Percentiles rank a stretch among this genome's conserved stretches.
Evolutionary conservation across 2,797 vertebrate genomes (phyloP).

Genomic region (Poeciliopsis gracilis): DNA sequence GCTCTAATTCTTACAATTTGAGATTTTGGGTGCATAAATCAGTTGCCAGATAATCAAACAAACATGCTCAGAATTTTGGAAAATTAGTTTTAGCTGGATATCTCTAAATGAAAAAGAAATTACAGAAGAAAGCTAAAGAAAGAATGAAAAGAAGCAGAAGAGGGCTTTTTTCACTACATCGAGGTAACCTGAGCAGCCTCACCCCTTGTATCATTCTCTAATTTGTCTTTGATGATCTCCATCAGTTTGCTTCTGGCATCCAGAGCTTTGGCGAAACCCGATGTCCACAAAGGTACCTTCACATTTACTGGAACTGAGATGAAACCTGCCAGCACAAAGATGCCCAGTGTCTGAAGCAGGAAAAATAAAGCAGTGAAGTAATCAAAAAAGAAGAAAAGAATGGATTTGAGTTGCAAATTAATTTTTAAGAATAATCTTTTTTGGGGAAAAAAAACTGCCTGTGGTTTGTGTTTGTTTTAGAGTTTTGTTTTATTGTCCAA

Average conservation of each 20-base stretch:
- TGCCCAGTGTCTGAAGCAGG: neutral
- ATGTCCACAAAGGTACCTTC: constrained; percentile 76
- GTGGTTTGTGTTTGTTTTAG: neutral
- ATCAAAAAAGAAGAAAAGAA: constrained; percentile 36
- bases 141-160: neutral
- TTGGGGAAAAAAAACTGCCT: neutral
- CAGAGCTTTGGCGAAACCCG: constrained; percentile 66
- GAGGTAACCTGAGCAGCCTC: constrained; percentile 10
- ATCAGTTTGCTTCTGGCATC: constrained; percentile 73
- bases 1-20: neutral
- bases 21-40: neutral
- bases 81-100: neutral
- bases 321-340: constrained; percentile 56
- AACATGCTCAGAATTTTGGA: neutral
- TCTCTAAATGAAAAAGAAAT: neutral
- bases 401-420: neutral
- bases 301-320: constrained; percentile 75
- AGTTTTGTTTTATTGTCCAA: neutral
- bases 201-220: constrained; percentile 71
- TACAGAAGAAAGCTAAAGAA: neutral
- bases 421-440: neutral
- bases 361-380: neutral
- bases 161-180: neutral
- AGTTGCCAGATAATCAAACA: neutral
- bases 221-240: constrained; percentile 73